A percentile compares a stretch with the other conserved stretches of the same genome.
phyloP scores from a whole-genome alignment of 2,888 invertebrate species.

The Linnaemya vulpina region DNA sequence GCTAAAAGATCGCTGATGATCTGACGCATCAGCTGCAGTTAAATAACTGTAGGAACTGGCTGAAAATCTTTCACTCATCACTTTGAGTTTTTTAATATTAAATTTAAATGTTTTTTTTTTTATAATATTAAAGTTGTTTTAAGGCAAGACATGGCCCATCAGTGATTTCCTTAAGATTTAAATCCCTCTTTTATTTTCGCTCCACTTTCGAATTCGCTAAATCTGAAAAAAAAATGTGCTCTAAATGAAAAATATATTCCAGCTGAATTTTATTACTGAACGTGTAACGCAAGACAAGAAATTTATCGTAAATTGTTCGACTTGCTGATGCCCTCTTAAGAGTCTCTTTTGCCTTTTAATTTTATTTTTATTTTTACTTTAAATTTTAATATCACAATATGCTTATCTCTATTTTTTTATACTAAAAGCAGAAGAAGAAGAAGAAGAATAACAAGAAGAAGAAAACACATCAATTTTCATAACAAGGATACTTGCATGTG shows the following conservation, averaged over 20 bases:
- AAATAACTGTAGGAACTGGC: too few relatives aligned
- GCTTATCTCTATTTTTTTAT: conserved; percentile 33
- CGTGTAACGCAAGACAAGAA: not conserved
- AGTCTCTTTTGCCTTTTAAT: not conserved
- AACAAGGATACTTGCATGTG: not conserved
- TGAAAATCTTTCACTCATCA: too few relatives aligned
- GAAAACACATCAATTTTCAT: conserved; percentile 1
- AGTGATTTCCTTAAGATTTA: not conserved
- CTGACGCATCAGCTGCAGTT: too few relatives aligned
- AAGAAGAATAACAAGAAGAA: not conserved
- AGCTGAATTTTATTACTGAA: not conserved
- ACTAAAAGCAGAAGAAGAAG: too few relatives aligned
- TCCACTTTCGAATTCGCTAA: too few relatives aligned
- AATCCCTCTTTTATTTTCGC: not conserved
- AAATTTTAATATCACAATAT: conserved; percentile 45
- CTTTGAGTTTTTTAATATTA: too few relatives aligned
- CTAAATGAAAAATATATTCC: not conserved
- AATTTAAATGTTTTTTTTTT: too few relatives aligned
- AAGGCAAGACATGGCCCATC: too few relatives aligned
- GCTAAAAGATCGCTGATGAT: too few relatives aligned
- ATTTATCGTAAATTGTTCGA: not conserved
- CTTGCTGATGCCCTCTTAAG: not conserved
- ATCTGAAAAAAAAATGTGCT: not conserved
- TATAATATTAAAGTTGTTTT: too few relatives aligned
- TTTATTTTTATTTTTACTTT: too few relatives aligned